Evolutionary conservation across 2,113 vertebrate species (phyloP).

Genomic region (Muntiacus reevesi): DNA sequence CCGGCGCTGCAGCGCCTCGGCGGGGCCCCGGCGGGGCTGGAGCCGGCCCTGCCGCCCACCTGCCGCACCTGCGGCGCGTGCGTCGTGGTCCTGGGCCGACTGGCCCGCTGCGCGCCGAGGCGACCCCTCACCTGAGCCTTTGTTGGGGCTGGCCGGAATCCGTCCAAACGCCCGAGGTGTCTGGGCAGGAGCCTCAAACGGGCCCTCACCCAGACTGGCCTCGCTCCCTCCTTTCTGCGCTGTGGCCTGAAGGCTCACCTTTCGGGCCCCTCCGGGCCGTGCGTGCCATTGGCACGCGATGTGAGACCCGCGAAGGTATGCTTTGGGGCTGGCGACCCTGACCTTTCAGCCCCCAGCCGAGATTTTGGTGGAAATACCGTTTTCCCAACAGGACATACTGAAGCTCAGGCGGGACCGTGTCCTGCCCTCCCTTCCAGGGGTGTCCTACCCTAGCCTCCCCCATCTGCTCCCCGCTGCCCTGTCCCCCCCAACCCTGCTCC

Average conservation of each 20-base stretch:
- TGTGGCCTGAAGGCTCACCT: neutral
- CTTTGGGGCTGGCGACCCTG: neutral
- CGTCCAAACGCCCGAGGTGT: neutral
- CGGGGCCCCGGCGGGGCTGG: neutral
- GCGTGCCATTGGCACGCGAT: neutral
- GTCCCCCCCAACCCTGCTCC: neutral
- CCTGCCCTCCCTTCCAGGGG: neutral
- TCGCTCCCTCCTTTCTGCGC: neutral
- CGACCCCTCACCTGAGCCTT: conserved; percentile 38
- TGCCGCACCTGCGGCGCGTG: neutral
- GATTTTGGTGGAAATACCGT: neutral
- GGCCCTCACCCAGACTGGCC: neutral
- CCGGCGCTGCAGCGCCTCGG: neutral
- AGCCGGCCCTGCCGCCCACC: neutral
- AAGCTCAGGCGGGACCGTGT: neutral
- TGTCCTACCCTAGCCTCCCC: neutral
- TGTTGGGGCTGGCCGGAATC: conserved; percentile 33
- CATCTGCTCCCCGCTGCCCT: neutral
- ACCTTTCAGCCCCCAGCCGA: neutral
- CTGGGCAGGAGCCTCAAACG: neutral
- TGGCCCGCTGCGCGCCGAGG: neutral
- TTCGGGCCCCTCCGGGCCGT: neutral
- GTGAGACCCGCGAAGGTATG: neutral
- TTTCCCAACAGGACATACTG: neutral
- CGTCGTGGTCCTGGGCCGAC: neutral